Conservation (phyloP, 2,113 vertebrate species). For the Caranx ignobilis region DNA sequence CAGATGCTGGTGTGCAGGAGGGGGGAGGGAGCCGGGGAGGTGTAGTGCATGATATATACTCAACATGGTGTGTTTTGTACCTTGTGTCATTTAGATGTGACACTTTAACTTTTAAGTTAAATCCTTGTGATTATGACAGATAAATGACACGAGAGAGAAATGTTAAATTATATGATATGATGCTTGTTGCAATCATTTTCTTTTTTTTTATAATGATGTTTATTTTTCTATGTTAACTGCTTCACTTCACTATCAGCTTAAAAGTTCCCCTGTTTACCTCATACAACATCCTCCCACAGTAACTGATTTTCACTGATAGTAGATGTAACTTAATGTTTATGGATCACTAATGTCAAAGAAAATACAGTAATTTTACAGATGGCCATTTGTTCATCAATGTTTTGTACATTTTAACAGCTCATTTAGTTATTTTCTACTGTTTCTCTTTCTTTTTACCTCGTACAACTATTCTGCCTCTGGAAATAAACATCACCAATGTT, state of each 20-base stretch:
- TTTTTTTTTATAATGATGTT: not conserved
- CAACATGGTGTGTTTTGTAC: conserved; percentile 30
- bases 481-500: conserved; percentile 45
- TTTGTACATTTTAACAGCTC: not conserved
- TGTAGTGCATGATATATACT: conserved; percentile 40
- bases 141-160: conserved; percentile 24
- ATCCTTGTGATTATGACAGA: conserved; percentile 6
- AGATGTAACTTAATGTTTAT: not conserved
- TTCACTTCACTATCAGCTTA: not conserved
- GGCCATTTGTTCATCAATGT: not conserved
- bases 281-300: not conserved
- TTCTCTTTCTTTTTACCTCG: conserved; percentile 5
- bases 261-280: not conserved
- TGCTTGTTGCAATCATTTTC: too few relatives aligned
- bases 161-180: not conserved
- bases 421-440: not conserved
- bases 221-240: not conserved
- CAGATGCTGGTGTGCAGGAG: conserved; percentile 49
- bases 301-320: not conserved
- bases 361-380: not conserved
- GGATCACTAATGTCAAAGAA: not conserved
- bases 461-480: conserved; percentile 53
- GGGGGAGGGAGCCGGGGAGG: conserved; percentile 5
- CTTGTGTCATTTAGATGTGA: conserved; percentile 48
- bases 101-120: conserved; percentile 31